phyloP scores from a whole-genome alignment of 2,113 vertebrate species.

The Paracanthobrama guichenoti region DNA sequence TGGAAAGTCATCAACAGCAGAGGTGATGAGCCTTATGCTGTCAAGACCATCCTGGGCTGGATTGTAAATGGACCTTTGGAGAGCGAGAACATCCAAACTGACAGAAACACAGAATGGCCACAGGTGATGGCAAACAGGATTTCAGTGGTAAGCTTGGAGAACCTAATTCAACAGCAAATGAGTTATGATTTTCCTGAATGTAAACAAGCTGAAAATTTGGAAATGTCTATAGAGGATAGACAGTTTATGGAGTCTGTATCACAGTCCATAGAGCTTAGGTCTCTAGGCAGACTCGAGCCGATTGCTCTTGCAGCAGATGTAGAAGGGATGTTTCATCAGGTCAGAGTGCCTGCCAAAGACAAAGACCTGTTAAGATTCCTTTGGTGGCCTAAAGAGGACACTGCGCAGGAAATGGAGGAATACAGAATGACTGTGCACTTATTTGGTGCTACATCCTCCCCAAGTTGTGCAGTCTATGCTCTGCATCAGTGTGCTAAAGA shows the following conservation, averaged over 20 bases:
- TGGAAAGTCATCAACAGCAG: constrained; percentile 23
- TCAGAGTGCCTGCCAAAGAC: neutral
- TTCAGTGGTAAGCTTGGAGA: too few relatives aligned
- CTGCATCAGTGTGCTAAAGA: too few relatives aligned
- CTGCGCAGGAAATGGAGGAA: too few relatives aligned
- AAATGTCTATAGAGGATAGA: neutral
- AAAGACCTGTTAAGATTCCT: neutral
- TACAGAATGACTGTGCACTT: too few relatives aligned
- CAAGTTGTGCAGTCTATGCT: too few relatives aligned
- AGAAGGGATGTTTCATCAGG: neutral
- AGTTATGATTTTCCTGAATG: too few relatives aligned
- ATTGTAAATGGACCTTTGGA: constrained; percentile 17
- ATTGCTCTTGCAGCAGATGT: neutral
- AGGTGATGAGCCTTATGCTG: too few relatives aligned
- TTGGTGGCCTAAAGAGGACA: neutral
- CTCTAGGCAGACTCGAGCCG: neutral
- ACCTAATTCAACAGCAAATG: too few relatives aligned
- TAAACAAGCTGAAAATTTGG: neutral
- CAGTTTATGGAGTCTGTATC: neutral
- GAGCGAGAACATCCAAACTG: neutral
- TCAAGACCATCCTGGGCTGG: constrained; percentile 25
- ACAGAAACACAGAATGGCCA: too few relatives aligned
- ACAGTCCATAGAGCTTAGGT: neutral
- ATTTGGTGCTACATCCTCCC: too few relatives aligned
- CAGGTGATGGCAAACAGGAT: too few relatives aligned